Percentiles rank a stretch among this genome's conserved stretches.
Conservation (phyloP, 1,140 invertebrate genomes). For the Cecropterus lyciades region DNA sequence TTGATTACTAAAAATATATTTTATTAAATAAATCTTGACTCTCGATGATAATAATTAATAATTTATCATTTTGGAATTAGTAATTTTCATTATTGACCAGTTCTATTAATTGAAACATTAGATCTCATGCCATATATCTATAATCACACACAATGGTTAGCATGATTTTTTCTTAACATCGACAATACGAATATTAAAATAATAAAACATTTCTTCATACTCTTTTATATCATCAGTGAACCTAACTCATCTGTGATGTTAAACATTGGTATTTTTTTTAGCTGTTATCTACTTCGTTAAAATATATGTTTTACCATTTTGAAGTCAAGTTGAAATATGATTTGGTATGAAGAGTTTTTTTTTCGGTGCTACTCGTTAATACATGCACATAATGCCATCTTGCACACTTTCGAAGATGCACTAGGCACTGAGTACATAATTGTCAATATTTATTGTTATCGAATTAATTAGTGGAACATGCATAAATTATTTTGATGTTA, state of each 20-base stretch:
- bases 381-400: not conserved
- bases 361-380: not conserved
- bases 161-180: slow-evolving; percentile 12
- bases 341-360: not conserved
- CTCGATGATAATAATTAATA: no score
- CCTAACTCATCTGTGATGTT: not conserved
- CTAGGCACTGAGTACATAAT: slow-evolving; percentile 5
- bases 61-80: no score
- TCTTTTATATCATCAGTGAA: no score
- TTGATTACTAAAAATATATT: no score
- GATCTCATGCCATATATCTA: slow-evolving; percentile 28
- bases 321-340: not conserved
- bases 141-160: slow-evolving; percentile 6
- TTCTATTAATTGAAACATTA: no score
- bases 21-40: no score
- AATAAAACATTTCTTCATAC: not conserved
- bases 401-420: slow-evolving; percentile 18
- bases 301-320: not conserved
- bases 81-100: no score
- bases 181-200: not conserved
- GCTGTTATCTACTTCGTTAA: no score
- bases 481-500: slow-evolving; percentile 12
- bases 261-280: not conserved
- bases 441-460: not conserved
- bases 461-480: not conserved